A percentile compares a stretch with the other conserved stretches of the same genome.
Evolutionary conservation across 2,113 vertebrate genomes (phyloP).

Genomic region (Castor canadensis): DNA sequence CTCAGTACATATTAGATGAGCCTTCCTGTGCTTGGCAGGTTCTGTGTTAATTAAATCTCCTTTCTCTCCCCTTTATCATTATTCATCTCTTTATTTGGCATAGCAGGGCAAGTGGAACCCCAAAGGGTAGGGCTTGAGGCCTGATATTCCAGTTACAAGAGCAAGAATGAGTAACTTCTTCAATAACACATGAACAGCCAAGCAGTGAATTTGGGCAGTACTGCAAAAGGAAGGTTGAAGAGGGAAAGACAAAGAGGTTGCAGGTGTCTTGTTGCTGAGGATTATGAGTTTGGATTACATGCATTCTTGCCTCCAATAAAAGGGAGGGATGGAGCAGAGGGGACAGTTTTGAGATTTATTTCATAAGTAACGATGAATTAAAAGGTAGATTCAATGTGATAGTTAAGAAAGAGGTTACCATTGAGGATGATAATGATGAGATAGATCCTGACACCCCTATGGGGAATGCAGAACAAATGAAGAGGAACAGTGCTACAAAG

Average conservation of each 20-base stretch:
- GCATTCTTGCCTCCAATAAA: background rate
- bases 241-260: background rate
- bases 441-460: too few relatives aligned
- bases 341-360: background rate
- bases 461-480: background rate
- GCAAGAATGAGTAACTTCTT: background rate
- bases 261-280: background rate
- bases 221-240: background rate
- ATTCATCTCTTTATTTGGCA: too few relatives aligned
- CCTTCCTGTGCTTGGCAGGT: too few relatives aligned
- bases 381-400: background rate
- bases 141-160: background rate
- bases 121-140: background rate
- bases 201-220: background rate
- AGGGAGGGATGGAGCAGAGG: background rate
- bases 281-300: background rate
- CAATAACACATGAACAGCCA: background rate
- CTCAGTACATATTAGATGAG: background rate
- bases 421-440: background rate
- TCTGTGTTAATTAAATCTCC: too few relatives aligned
- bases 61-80: too few relatives aligned
- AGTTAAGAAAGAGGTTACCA: background rate
- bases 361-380: background rate
- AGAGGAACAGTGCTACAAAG: background rate
- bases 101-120: too few relatives aligned